Conservation (phyloP, 1,140 invertebrate species). For the Drosophila bifasciata region DNA sequence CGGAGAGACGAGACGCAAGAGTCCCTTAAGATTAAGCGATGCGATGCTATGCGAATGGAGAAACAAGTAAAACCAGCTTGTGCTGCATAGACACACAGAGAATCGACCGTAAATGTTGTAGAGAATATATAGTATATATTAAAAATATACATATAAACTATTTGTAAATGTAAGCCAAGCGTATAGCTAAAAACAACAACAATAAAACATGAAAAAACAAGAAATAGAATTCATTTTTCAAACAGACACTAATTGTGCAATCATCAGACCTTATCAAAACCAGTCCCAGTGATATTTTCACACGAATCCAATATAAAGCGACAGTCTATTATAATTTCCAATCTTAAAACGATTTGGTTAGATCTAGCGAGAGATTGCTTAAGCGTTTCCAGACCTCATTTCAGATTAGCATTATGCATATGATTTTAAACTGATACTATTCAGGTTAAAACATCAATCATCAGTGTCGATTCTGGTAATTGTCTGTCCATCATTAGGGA, state of each 20-base stretch:
- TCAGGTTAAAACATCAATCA: too few species aligned
- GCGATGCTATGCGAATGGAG: slow-evolving; percentile 5
- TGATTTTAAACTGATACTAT: too few species aligned
- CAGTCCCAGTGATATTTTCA: too few species aligned
- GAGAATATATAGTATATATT: slow-evolving; percentile 80
- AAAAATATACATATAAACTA: slow-evolving; percentile 71
- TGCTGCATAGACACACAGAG: slow-evolving; percentile 48
- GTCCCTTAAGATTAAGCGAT: slow-evolving; percentile 74
- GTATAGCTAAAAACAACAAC: slow-evolving; percentile 67
- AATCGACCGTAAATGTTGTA: slow-evolving; percentile 77
- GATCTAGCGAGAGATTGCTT: too few species aligned
- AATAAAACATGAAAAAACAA: slow-evolving; percentile 67
- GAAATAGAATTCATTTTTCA: slow-evolving; percentile 13
- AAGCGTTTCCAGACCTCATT: too few species aligned
- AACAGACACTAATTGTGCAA: neutral
- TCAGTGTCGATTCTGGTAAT: too few species aligned
- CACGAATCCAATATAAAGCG: too few species aligned
- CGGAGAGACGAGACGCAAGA: slow-evolving; percentile 49
- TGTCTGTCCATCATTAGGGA: too few species aligned
- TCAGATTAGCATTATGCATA: too few species aligned
- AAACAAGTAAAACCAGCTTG: slow-evolving; percentile 67
- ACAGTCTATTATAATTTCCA: too few species aligned
- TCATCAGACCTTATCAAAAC: too few species aligned
- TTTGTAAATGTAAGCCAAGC: slow-evolving; percentile 77
- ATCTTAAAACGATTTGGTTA: too few species aligned